These are phyloP conservation scores for Diarsia mendica DNA, from an alignment of 2,888 invertebrate genomes.

Conservation along the genomic window DNA sequence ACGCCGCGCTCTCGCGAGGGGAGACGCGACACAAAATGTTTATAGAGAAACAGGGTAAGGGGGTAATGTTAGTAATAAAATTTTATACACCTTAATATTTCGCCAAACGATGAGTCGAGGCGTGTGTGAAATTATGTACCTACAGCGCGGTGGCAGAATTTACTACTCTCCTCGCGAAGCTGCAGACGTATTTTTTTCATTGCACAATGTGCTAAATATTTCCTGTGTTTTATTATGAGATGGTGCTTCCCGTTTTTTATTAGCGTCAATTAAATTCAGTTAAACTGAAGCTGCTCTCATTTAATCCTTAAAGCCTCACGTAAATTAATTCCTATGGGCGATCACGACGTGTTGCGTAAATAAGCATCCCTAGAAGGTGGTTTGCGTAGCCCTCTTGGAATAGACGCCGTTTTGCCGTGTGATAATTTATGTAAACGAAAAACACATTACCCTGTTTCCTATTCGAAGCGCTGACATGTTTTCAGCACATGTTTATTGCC, in stretches of 20 bases:
- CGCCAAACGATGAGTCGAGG: slow-evolving; percentile 87
- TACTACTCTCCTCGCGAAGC: slow-evolving; percentile 75
- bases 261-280: slow-evolving; percentile 60
- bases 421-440: slow-evolving; percentile 89
- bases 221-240: slow-evolving; percentile 46
- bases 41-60: slow-evolving; percentile 84
- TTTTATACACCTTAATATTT: slow-evolving; percentile 90
- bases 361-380: slow-evolving; percentile 75
- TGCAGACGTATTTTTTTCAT: slow-evolving; percentile 69
- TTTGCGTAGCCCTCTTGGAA: slow-evolving; percentile 70
- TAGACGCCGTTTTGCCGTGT: slow-evolving; percentile 79
- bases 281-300: slow-evolving; percentile 55
- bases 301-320: slow-evolving; percentile 75
- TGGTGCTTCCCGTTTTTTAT: slow-evolving; percentile 54
- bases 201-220: slow-evolving; percentile 61
- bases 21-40: slow-evolving; percentile 84
- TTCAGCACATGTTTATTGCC: slow-evolving; percentile 84
- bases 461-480: slow-evolving; percentile 82
- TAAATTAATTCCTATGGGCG: slow-evolving; percentile 82
- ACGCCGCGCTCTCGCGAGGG: slow-evolving; percentile 71
- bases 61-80: slow-evolving; percentile 88
- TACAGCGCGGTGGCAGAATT: slow-evolving; percentile 78
- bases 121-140: slow-evolving; percentile 87
- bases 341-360: slow-evolving; percentile 82
- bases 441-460: slow-evolving; percentile 86